A percentile compares a stretch with the other conserved stretches of the same genome.
Conservation (phyloP, 2,113 vertebrate genomes). For the Aleadryas rufinucha region DNA sequence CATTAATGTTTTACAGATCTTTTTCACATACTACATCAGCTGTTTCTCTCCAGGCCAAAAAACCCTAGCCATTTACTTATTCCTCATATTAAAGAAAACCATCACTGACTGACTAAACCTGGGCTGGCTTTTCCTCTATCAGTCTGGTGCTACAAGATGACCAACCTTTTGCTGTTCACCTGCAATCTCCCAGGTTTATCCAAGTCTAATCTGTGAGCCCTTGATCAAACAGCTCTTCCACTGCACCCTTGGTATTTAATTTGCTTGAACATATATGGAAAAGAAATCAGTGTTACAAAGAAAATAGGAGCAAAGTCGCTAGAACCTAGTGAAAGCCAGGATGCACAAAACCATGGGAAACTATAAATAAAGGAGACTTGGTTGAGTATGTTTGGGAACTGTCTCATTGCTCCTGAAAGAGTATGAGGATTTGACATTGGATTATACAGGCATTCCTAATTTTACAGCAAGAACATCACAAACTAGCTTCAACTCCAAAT, state of each 20-base stretch:
- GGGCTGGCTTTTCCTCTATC: not conserved
- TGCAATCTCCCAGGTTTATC: not conserved
- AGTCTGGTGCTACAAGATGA: not conserved
- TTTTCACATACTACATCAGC: not conserved
- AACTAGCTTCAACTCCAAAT: not conserved
- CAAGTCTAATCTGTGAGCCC: not conserved
- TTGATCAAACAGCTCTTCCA: not conserved
- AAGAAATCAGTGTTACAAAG: not conserved
- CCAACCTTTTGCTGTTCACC: not conserved
- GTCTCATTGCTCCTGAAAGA: not conserved
- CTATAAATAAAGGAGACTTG: not conserved
- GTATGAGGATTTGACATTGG: not conserved
- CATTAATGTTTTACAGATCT: not conserved
- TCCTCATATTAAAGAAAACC: not conserved
- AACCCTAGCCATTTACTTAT: not conserved
- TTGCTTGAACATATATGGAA: not conserved
- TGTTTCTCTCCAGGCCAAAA: not conserved
- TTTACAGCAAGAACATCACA: not conserved
- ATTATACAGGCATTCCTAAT: not conserved
- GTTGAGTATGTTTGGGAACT: not conserved
- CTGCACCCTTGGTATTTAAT: not conserved
- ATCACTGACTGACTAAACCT: not conserved
- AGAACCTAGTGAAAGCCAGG: not conserved
- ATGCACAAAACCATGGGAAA: rapidly evolving
- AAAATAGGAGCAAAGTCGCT: not conserved